A percentile compares a stretch with the other conserved stretches of the same genome.
Evolutionary conservation across 2,113 vertebrate species (phyloP).

Genomic region (Ammodytes marinus): DNA sequence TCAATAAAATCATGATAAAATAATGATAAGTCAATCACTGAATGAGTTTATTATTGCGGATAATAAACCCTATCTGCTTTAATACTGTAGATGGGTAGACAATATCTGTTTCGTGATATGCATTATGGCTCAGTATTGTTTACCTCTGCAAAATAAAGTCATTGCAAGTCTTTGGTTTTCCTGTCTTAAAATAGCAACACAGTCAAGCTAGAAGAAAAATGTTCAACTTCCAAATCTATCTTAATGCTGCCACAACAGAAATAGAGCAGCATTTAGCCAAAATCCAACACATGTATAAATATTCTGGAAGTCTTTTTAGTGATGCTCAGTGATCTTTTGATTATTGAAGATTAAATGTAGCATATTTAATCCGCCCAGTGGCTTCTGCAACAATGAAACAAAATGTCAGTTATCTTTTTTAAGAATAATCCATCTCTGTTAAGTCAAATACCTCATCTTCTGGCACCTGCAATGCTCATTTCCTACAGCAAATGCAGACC

Average conservation of each 20-base stretch:
- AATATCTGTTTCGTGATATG: neutral
- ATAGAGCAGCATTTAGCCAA: neutral
- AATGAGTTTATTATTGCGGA: neutral
- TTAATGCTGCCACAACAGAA: neutral
- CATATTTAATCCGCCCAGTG: no score
- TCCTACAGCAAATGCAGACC: slow-evolving; percentile 1
- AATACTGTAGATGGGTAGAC: neutral
- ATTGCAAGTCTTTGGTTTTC: neutral
- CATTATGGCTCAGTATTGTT: slow-evolving; percentile 3
- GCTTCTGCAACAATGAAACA: neutral
- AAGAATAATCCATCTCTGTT: neutral
- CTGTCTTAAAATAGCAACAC: neutral
- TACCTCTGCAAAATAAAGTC: neutral
- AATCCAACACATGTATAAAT: neutral
- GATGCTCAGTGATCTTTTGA: neutral
- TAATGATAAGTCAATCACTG: neutral
- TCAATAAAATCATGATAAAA: neutral
- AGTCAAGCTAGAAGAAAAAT: neutral
- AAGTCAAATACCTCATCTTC: neutral
- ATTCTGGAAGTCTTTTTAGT: neutral
- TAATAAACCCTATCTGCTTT: neutral
- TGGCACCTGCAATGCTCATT: slow-evolving; percentile 27
- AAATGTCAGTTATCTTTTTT: slow-evolving; percentile 1
- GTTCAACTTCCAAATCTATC: no score
- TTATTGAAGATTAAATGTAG: neutral